Base-by-base conservation (phyloP, 2,113 vertebrate species). In the Calonectris borealis region DNA sequence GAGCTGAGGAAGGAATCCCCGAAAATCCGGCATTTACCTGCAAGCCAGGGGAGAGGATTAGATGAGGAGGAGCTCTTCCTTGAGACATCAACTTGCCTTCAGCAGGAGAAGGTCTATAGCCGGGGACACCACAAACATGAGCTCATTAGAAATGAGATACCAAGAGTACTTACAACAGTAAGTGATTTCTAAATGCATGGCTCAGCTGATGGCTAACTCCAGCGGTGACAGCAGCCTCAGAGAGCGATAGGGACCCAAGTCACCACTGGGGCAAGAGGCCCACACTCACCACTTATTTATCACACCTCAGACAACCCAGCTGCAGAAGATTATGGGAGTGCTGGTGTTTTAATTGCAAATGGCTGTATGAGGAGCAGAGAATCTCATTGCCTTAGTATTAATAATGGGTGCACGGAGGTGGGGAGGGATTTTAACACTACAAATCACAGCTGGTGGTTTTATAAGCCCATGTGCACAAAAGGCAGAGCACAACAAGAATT, bases 61-160 rank as follows among this genome's bases (percentile, higher is more conserved):
- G n/a, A 49, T 9, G 12, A 76, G 20, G 49, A 80, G 9, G 4
- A 93, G 19, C 32, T 82, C 83, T 68, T 85, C 75, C 29, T 20
- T 7, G 13, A 64, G 24, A 48, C 1, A 0, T 17, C 27, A 70
- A 6, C 20, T 49, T 62, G 16, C 69, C 42, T 86, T 66, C 54
- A 88, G 36, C 46, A 82, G 55, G 20, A 61, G 22, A 18, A 57
- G 54, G 20, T 52, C 32, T 48, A 1, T 26, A 55, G 52, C 78
- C 55, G 24, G 19, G 38, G 38, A 70, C 16, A 19, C 18, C 11
- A 20, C 20, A 26, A 49, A 51, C 29, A 48, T 0, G 0, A 10
- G 40, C 32, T 76, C 44, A 5, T 69, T 72, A 48, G 52, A 86
- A 79, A 77, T 7, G 10, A 38, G 8, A 57, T 10, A 9, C n/a